Percentiles rank a stretch among this genome's conserved stretches.
Evolutionary conservation across 2,888 invertebrate genomes (phyloP).

Genomic region (Tetramorium bicarinatum): DNA sequence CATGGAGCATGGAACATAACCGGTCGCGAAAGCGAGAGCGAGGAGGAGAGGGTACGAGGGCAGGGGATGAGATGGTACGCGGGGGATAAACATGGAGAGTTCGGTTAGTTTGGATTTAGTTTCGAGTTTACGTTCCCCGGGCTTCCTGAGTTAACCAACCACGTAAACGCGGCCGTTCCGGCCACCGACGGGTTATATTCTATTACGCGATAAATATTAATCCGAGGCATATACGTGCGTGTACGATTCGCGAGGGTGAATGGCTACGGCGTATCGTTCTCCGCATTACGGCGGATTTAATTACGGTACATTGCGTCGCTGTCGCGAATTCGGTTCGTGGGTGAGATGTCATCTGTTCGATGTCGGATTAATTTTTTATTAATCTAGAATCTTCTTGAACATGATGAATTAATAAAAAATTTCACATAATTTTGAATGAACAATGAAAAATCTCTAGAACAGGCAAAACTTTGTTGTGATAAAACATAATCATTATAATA

Average conservation of each 20-base stretch:
- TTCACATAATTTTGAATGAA: neutral
- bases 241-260: constrained; percentile 26
- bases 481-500: constrained; percentile 9
- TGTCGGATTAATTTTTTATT: constrained; percentile 51
- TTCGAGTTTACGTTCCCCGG: constrained; percentile 82
- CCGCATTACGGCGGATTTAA: constrained; percentile 68
- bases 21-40: constrained; percentile 34
- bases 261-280: constrained; percentile 26
- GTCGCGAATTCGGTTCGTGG: constrained; percentile 20
- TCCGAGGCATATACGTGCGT: constrained; percentile 65
- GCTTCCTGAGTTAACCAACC: constrained; percentile 83
- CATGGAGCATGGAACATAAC: constrained; percentile 73
- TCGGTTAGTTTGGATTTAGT: constrained; percentile 83
- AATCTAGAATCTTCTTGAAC: neutral
- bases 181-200: constrained; percentile 80
- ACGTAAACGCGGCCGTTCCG: constrained; percentile 80
- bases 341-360: constrained; percentile 43
- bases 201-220: constrained; percentile 84
- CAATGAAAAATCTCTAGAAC: neutral
- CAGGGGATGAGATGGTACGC: constrained; percentile 25
- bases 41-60: neutral
- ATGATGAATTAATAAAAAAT: neutral
- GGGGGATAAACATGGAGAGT: constrained; percentile 72
- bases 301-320: constrained; percentile 61
- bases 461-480: neutral